Base-by-base conservation (phyloP, 2,888 invertebrate genomes). In the Serrognathus titanus region DNA sequence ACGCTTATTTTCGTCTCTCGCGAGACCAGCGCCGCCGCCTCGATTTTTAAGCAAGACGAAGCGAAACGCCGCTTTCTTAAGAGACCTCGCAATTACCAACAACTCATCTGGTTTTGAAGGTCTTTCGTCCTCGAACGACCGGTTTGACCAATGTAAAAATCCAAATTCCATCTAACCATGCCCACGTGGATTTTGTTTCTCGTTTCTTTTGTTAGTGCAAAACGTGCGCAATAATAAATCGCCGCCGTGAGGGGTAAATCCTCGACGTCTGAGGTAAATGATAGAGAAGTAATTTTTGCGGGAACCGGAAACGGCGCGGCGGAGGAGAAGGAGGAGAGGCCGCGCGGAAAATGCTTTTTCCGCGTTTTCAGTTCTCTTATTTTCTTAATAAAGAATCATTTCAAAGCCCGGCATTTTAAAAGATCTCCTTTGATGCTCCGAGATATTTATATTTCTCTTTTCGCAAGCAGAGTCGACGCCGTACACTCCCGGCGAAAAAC, bases 361-460 rank as follows among this genome's bases (percentile, higher is more conserved):
- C 64, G 55, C 64, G 59, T 62, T 62, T 62, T 61, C 57, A 56
- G 59, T 55, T 62, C 63, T 62, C 60, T 62, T 62, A 60, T 63
- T 62, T 59, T 59, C 62, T 61, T 61, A 62, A 64, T 64, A 64
- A 64, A 64, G 64, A 64, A 64, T 64, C 59, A 62, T 59, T 62
- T 64, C 64, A 64, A 64, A 64, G 64, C 60, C 56, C 52, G 60
- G 64, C 64, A 62, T 64, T 64, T 64, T 62, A 64, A 62, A 64
- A 64, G 62, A 62, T 62, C 61, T 64, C 62, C 64, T 64, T 64
- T 64, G 64, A 64, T 59, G 63, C 63, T 62, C 61, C 43, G 43
- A 57, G 62, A 63, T 63, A 63, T 63, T 63, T 63, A 63, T 63
- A 63, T 63, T 63, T 63, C 63, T 60, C 63, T 61, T 49, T 48